Conservation (phyloP, 2,888 invertebrate species). For the Plutella xylostella region DNA sequence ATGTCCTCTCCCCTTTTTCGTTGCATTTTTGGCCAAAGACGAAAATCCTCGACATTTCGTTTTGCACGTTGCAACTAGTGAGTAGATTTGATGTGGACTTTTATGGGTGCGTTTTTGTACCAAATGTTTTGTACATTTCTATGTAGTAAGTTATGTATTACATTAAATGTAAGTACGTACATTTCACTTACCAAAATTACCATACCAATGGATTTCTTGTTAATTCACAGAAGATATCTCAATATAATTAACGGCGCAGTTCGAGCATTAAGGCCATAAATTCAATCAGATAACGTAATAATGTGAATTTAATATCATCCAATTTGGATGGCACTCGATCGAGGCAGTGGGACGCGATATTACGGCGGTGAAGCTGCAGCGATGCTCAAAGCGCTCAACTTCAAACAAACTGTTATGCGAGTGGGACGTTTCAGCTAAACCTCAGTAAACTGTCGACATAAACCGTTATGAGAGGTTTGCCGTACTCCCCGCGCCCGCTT, state of each 20-base stretch:
- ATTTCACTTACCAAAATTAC: no score
- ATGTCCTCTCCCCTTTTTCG: conserved; percentile 24
- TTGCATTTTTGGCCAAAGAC: conserved; percentile 26
- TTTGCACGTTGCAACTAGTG: neutral
- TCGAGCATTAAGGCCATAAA: no score
- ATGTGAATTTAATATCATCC: neutral
- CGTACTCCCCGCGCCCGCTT: conserved; percentile 35
- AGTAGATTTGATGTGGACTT: no score
- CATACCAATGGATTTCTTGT: no score
- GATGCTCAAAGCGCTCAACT: conserved; percentile 30
- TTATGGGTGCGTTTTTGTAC: neutral
- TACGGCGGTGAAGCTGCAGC: conserved; percentile 23
- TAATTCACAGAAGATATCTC: no score
- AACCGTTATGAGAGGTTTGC: conserved; percentile 48
- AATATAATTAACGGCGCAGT: no score
- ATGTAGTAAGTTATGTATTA: no score
- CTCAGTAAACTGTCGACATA: conserved; percentile 49
- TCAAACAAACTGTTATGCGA: conserved; percentile 36
- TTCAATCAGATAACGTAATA: no score
- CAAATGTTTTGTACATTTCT: no score
- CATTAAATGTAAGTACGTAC: no score
- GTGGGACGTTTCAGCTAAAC: conserved; percentile 37
- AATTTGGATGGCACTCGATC: neutral
- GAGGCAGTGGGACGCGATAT: neutral
- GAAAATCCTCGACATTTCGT: conserved; percentile 8